phyloP scores from a whole-genome alignment of 2,888 invertebrate species.

The Cataglyphis altisquamis region DNA sequence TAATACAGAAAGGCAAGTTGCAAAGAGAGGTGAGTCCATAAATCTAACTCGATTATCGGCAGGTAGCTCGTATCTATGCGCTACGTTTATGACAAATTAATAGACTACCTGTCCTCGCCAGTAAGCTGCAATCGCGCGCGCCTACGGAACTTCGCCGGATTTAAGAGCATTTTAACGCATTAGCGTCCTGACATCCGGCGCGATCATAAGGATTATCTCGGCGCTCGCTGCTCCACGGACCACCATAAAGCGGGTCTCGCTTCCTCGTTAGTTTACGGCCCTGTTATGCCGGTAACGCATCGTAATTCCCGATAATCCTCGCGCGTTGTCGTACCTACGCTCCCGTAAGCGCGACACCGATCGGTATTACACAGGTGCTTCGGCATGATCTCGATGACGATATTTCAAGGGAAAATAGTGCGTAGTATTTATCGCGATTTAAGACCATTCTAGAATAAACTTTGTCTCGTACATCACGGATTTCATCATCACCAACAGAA shows the following conservation, averaged over 20 bases:
- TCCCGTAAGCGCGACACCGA: constrained; percentile 30
- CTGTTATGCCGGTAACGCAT: constrained; percentile 62
- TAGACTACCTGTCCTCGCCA: constrained; percentile 58
- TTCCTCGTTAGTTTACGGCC: constrained; percentile 65
- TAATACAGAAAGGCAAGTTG: constrained; percentile 36
- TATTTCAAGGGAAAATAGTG: neutral
- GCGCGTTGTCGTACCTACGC: constrained; percentile 66
- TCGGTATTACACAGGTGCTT: constrained; percentile 57
- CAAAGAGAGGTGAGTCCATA: constrained; percentile 52
- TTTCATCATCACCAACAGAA: constrained; percentile 17
- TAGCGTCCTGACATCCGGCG: constrained; percentile 58
- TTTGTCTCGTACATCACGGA: constrained; percentile 4
- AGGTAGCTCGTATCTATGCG: constrained; percentile 37
- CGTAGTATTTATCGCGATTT: constrained; percentile 43
- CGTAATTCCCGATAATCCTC: constrained; percentile 72
- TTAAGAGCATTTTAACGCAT: constrained; percentile 65
- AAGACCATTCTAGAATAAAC: constrained; percentile 30
- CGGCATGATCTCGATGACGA: constrained; percentile 23
- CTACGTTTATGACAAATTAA: constrained; percentile 70
- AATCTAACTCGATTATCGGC: constrained; percentile 58
- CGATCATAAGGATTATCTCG: constrained; percentile 71
- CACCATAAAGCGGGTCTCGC: constrained; percentile 66
- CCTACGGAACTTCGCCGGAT: constrained; percentile 33
- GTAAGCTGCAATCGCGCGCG: constrained; percentile 37
- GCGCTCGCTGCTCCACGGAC: constrained; percentile 50